Evolutionary conservation across 2,797 vertebrate genomes (phyloP).

Genomic region (Poeciliopsis paucimaculata): DNA sequence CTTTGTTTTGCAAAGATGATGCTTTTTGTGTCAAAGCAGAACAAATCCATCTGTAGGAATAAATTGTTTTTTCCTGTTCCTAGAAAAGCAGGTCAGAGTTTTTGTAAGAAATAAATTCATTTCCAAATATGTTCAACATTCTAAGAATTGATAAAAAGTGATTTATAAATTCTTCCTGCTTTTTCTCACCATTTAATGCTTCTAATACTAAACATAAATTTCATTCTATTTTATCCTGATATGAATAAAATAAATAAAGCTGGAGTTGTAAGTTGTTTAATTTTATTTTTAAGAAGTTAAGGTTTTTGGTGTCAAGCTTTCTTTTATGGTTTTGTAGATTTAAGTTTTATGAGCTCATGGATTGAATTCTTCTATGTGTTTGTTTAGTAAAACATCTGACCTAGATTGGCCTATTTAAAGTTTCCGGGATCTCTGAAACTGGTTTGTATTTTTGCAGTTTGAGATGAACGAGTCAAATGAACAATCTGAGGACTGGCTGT

Average conservation of each 20-base stretch:
- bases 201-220: no score
- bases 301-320: background rate
- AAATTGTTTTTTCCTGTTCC: background rate
- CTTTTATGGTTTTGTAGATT: no score
- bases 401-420: background rate
- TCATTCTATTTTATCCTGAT: no score
- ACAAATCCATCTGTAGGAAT: background rate
- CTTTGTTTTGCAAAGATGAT: background rate
- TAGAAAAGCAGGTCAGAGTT: background rate
- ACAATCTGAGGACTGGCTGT: no score
- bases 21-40: background rate
- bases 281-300: no score
- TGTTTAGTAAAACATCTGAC: background rate
- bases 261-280: no score
- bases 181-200: background rate
- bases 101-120: background rate
- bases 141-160: background rate
- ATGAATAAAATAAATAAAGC: no score
- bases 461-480: background rate
- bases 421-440: background rate
- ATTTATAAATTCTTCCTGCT: no score
- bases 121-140: background rate
- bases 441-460: background rate
- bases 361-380: background rate
- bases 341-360: background rate